Conservation (phyloP, 2,797 vertebrate genomes). For the Diceros bicornis region DNA sequence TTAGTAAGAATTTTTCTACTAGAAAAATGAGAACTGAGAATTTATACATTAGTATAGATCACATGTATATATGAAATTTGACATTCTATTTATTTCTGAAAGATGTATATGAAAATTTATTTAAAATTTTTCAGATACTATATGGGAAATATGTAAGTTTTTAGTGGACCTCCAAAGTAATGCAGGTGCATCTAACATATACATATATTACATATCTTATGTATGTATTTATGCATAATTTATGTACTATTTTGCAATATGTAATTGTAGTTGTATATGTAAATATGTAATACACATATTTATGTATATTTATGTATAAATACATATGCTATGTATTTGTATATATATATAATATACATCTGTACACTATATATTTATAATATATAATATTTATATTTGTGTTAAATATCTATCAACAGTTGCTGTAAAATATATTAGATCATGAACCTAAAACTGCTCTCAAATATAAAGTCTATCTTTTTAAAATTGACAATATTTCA, state of each 20-base stretch:
- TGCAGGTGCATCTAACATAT: not conserved
- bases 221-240: not conserved
- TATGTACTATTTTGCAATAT: not conserved
- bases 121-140: conserved; percentile 21
- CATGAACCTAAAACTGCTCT: not conserved
- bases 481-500: not conserved
- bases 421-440: conserved; percentile 12
- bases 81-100: conserved; percentile 51
- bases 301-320: not conserved
- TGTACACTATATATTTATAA: not conserved
- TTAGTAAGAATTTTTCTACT: conserved; percentile 43
- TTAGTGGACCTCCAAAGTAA: conserved; percentile 41
- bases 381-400: not conserved
- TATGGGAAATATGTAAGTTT: not conserved
- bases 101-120: conserved; percentile 58
- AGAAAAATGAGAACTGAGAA: conserved; percentile 26
- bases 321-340: not conserved
- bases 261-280: too few relatives aligned
- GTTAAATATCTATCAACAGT: not conserved
- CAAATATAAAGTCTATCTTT: not conserved
- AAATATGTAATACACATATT: too few relatives aligned
- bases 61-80: conserved; percentile 38
- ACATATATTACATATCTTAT: not conserved
- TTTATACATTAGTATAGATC: conserved; percentile 1
- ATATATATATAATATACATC: not conserved